Evolutionary conservation across 1,140 invertebrate species (phyloP).

Genomic region (Helicoverpa zea): DNA sequence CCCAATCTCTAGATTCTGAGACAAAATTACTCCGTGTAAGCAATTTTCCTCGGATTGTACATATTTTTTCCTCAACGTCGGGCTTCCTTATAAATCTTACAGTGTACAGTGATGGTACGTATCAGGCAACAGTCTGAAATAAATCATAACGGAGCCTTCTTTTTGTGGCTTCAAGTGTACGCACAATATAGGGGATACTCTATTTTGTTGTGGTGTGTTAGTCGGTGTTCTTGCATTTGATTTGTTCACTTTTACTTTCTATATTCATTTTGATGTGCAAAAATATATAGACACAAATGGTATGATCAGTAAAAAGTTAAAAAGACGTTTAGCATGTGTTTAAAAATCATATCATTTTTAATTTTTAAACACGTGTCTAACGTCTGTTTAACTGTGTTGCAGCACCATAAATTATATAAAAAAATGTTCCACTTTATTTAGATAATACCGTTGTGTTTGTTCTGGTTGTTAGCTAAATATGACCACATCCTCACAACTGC

Average conservation of each 20-base stretch:
- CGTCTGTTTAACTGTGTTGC: no score
- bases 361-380: no score
- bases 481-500: slow-evolving; percentile 4
- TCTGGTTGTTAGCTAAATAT: neutral
- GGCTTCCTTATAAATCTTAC: slow-evolving; percentile 54
- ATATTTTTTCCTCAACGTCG: slow-evolving; percentile 46
- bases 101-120: slow-evolving; percentile 47
- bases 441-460: neutral
- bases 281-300: no score
- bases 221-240: neutral
- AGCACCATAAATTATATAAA: no score
- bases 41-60: slow-evolving; percentile 46
- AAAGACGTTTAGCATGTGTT: no score
- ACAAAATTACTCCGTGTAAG: slow-evolving; percentile 39
- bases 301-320: no score
- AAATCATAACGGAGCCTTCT: slow-evolving; percentile 50
- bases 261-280: no score
- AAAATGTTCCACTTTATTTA: neutral
- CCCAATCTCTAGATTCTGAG: slow-evolving; percentile 31
- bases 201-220: neutral
- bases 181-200: slow-evolving; percentile 6
- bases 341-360: no score
- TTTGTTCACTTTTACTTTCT: neutral
- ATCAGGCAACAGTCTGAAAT: slow-evolving; percentile 49
- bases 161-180: slow-evolving; percentile 47